A percentile compares a stretch with the other conserved stretches of the same genome.
Evolutionary conservation across 1,140 invertebrate species (phyloP).

Genomic region (Harlomillsia oculata): DNA sequence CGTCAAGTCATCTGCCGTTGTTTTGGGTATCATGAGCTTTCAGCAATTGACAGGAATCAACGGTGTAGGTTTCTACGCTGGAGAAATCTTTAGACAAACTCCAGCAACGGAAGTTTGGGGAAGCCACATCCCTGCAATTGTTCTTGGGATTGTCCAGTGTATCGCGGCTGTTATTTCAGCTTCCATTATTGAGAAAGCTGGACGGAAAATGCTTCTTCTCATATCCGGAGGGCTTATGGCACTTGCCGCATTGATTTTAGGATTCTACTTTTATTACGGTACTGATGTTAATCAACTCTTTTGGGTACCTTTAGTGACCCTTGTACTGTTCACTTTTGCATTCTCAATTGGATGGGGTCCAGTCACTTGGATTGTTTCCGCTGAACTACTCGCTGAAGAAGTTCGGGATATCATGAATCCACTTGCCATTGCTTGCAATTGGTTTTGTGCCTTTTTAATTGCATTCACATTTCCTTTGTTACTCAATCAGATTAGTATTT

Average conservation of each 20-base stretch:
- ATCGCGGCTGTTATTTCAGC: conserved; percentile 12
- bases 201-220: conserved; percentile 19
- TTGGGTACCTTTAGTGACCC: conserved; percentile 39
- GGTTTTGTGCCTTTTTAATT: conserved; percentile 27
- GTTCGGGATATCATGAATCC: conserved; percentile 26
- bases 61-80: conserved; percentile 27
- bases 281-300: neutral
- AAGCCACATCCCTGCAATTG: conserved; percentile 13
- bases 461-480: conserved; percentile 29
- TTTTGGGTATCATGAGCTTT: conserved; percentile 21
- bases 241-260: conserved; percentile 1
- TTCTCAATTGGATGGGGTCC: conserved; percentile 49
- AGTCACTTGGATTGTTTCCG: conserved; percentile 45
- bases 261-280: conserved; percentile 21
- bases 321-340: conserved; percentile 39
- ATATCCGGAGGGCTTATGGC: neutral
- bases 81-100: conserved; percentile 22
- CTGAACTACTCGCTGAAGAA: conserved; percentile 21
- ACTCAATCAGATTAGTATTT: conserved; percentile 13
- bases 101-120: neutral
- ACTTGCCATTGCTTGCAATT: conserved; percentile 22
- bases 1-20: conserved; percentile 16
- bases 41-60: conserved; percentile 31
- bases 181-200: conserved; percentile 19
- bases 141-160: conserved; percentile 18